Evolutionary conservation across 92 coral and sea anemone species (phyloP).

Genomic region (Chrysogorgia sp.): DNA sequence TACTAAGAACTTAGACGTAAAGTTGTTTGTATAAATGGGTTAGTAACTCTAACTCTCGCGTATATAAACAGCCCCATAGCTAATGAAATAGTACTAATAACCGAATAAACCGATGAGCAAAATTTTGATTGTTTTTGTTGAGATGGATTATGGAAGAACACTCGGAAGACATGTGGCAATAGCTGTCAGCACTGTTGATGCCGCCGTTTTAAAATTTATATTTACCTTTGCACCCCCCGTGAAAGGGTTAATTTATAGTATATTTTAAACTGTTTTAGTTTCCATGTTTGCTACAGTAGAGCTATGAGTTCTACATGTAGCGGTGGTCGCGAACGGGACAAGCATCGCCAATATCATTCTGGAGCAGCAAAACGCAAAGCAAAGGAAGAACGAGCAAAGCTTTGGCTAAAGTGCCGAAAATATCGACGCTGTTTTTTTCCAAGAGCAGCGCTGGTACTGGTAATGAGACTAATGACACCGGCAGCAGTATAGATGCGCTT

Average conservation of each 20-base stretch:
- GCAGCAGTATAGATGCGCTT: neutral
- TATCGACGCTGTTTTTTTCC: neutral
- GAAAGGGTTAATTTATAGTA: neutral
- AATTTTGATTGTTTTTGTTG: too few species aligned
- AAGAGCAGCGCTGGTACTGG: neutral
- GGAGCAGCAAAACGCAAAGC: too few species aligned
- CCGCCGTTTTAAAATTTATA: neutral
- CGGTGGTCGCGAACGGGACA: neutral
- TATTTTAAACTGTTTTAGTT: neutral
- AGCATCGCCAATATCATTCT: too few species aligned
- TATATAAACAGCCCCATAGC: too few species aligned
- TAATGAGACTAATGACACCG: neutral
- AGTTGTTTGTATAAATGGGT: too few species aligned
- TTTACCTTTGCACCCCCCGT: neutral
- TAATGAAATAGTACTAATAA: too few species aligned
- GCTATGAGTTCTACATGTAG: neutral
- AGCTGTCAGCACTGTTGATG: neutral
- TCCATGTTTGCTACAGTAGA: conserved; percentile 3
- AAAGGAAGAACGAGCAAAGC: neutral
- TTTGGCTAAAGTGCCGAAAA: conserved; percentile 3
- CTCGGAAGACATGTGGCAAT: too few species aligned
- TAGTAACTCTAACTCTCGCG: too few species aligned
- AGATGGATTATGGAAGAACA: too few species aligned
- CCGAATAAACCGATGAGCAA: too few species aligned
- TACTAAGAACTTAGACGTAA: too few species aligned